Base-by-base conservation (phyloP, 2,888 invertebrate genomes). In the Agrotis segetum region DNA sequence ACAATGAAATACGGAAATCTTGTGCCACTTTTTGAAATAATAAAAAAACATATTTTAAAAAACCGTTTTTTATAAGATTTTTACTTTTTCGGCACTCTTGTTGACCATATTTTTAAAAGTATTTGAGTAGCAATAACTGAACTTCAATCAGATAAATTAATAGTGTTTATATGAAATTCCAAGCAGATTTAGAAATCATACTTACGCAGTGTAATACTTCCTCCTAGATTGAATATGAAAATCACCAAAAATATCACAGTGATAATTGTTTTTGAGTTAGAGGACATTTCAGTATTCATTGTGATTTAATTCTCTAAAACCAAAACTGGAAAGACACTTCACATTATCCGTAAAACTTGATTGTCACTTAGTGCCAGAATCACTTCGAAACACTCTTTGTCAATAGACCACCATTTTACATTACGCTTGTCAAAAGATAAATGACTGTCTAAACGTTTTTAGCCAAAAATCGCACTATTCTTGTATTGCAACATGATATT, bases 131-230 rank as follows among this genome's bases (percentile, higher is more conserved):
- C 40, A 40, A 2, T 1, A 9, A 40, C 11, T 40, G 2, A 5
- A 29, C 29, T 3, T 1, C 1, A 40, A 9, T 40, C 1, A 11
- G 4, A 40, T 1, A 9, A 40, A 40, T 40, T 40, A 11, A 40
- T 11, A 40, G 1, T 9, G 11, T 9, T 9, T 40, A 40, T 11
- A 40, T 40, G 9, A 40, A 11, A 40, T 40, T 40, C 40, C 11
- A 2, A 40, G 9, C 11, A 40, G 1, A 40, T 34, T n/a, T n/a
- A n/a, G n/a, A n/a, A n/a, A n/a, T n/a, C n/a, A 56, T 55, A 83
- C 90, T 88, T 77, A 91, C 90, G 87, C 16, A 91, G 17, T 50
- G 81, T 84, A 3, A 83, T n/a, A 21, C 66, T 50, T 13, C 6
- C 53, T 24, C 46, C 19, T 14, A 21, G 4, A 1, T 68, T 14